These are phyloP conservation scores for Conomelus anceps DNA, from an alignment of 2,888 invertebrate genomes.

Conservation along the genomic window DNA sequence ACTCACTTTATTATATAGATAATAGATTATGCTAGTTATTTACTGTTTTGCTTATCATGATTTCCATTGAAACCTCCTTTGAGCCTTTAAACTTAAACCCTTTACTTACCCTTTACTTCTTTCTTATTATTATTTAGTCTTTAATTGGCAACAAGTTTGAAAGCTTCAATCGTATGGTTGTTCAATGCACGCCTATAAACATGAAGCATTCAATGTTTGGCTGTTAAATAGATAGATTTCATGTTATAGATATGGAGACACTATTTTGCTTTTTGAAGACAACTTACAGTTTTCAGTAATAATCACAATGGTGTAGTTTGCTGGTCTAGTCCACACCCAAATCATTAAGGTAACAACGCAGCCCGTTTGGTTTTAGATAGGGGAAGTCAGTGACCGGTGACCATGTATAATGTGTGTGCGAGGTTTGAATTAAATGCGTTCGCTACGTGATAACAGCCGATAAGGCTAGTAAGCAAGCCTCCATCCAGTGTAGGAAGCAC, in stretches of 20 bases:
- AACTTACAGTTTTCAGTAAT: neutral
- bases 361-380: neutral
- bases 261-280: neutral
- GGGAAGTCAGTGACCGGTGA: neutral
- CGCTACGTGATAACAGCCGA: neutral
- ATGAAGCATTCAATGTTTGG: neutral
- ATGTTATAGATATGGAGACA: neutral
- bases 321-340: neutral
- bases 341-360: neutral
- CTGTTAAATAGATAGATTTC: neutral
- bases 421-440: neutral
- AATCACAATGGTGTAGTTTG: neutral
- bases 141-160: no score
- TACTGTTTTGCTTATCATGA: no score
- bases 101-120: no score
- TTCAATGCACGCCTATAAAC: neutral
- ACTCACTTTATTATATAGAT: no score
- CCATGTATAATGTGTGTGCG: neutral
- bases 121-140: no score
- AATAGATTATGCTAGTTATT: no score
- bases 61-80: no score
- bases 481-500: neutral
- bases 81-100: no score
- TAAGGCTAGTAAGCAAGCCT: no score
- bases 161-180: no score